Evolutionary conservation across 2,888 invertebrate genomes (phyloP), one percentile per base, ranked within the genome.

Genomic region (Acheta domesticus): DNA sequence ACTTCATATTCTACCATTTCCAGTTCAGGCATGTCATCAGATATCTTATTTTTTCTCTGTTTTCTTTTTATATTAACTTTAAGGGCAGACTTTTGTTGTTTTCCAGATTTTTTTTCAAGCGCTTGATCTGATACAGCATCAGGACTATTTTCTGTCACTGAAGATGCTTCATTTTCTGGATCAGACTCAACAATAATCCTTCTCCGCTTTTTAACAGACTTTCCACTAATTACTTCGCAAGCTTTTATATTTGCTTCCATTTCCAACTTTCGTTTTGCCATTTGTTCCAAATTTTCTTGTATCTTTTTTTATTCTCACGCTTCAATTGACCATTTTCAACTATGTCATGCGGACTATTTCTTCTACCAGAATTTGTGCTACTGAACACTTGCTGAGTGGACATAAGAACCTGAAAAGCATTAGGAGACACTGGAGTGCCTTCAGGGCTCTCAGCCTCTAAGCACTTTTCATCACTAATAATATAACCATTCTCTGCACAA

Each of bases 131-230:
- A 36, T 8, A 8, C 8, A 4, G 36, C 8, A 36, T 4, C 36
- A 36, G 36, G 0, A 8, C 36, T 36, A 8, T 36, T 5, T 36
- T 36, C 36, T 36, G 36, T 36, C 36, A 36, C 8, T 36, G 36
- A 36, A 8, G 36, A 8, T 36, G 4, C 36, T 36, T 81, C 76
- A 74, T 48, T 74, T 23, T 81, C 81, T n/a, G 79, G 79, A 23
- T 81, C 79, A 16, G 78, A 77, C n/a, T 80, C 79, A 62, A 77
- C 49, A 4, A 79, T 23, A 79, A 77, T 23, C 49, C 48, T 21
- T 74, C 75, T 79, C 49, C 21, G n/a, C 12, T 48, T 49, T 19
- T 78, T 78, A 19, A 12, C 12, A 23, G 23, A 19, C 16, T 19
- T 62, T 49, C 49, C 20, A 48, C 16, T 75, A 49, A 74, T 16